Base-by-base conservation (phyloP, 1,140 invertebrate species). In the Bathynomus jamesi region DNA sequence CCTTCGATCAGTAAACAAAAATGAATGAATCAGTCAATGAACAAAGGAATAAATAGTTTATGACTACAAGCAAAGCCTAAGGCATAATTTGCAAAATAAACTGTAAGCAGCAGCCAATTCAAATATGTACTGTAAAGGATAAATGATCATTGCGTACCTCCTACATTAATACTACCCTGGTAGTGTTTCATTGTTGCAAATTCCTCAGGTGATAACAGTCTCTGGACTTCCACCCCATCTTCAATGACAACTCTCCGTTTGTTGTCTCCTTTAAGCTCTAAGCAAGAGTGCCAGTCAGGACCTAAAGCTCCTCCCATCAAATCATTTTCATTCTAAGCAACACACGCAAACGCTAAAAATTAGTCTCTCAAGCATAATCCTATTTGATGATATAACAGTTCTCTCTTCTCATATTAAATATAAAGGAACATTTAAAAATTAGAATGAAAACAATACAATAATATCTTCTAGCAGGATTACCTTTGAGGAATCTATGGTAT, bases 231-330 rank as follows among this genome's bases (percentile, higher is more conserved):
- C 4, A 95, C 83, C 85, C 94, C 90, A 67, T 87, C 86, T 78
- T 89, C 84, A 78, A 88, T 79, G 30, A 79, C 76, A 5, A 87
- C 78, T 71, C 81, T 82, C 40, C 83, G 83, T 28, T 82, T 79
- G 28, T 60, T 69, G 27, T 80, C 81, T 27, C 89, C 90, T 67
- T 82, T 83, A n/a, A 91, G 83, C 71, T 88, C 82, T 60, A 91
- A 83, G 78, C 87, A 86, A 66, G 86, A 83, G 79, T 94, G 90
- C 96, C 96, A 99, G 83, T 99, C 95, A 61, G 96, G 95, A 0
- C 96, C 96, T 64, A 99, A 84, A 7, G 96, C 94, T 78, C 92
- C 91, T 24, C 95, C 10, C 21, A 65, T 21, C 11, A 67, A 67
- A 24, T 27, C 4, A 31, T 63, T 17, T 24, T 67, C 4, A 25